Evolutionary conservation across 1,140 invertebrate genomes (phyloP).

Genomic region (Saccostrea cuccullata): DNA sequence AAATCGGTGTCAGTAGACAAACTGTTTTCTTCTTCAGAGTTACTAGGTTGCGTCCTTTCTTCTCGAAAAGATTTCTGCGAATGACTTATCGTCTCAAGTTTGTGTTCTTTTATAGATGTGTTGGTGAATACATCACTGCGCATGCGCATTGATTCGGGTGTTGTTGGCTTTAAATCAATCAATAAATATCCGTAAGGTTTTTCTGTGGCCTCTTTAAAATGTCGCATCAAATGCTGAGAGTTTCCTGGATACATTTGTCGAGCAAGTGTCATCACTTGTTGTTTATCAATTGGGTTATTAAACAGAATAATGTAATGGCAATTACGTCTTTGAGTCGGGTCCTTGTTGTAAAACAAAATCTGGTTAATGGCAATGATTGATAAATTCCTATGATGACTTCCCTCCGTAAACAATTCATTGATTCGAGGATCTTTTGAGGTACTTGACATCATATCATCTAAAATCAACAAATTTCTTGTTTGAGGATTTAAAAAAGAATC

Average conservation of each 20-base stretch:
- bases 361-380: constrained; percentile 15
- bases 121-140: background rate
- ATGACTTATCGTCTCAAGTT: too few relatives aligned
- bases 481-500: constrained; percentile 41
- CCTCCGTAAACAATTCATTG: constrained; percentile 45
- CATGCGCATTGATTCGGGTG: constrained; percentile 17
- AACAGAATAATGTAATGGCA: constrained; percentile 54
- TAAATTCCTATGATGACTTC: constrained; percentile 41
- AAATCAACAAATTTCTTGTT: constrained; percentile 26
- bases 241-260: background rate
- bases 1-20: background rate
- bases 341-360: too few relatives aligned
- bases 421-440: constrained; percentile 38
- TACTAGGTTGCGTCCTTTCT: too few relatives aligned
- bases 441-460: background rate
- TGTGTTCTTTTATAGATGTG: too few relatives aligned
- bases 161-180: background rate
- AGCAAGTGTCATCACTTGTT: constrained; percentile 38
- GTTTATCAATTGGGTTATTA: constrained; percentile 52
- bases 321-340: too few relatives aligned
- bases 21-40: background rate
- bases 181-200: too few relatives aligned
- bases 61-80: too few relatives aligned
- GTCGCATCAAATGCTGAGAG: too few relatives aligned
- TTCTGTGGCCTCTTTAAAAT: too few relatives aligned